Percentiles rank a stretch among this genome's conserved stretches.
Evolutionary conservation across 2,888 invertebrate species (phyloP).

Genomic region (Panorpa germanica): DNA sequence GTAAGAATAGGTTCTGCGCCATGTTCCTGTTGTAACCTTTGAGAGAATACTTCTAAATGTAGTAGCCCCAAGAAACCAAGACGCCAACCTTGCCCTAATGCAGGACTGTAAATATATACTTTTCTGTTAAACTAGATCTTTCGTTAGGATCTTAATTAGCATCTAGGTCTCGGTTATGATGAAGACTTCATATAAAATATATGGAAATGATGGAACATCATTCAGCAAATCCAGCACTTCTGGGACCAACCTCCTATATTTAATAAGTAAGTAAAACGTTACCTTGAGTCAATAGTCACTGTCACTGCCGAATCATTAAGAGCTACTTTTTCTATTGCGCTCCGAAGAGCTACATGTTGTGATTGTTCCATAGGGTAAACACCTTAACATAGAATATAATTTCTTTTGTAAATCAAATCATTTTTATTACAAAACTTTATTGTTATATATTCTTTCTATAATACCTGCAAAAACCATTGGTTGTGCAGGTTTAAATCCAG

Average conservation of each 20-base stretch:
- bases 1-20: constrained; percentile 66
- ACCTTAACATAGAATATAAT: no score
- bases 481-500: constrained; percentile 44
- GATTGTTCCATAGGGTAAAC: constrained; percentile 85
- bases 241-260: no score
- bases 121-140: neutral
- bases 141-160: neutral
- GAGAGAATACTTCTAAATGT: constrained; percentile 78
- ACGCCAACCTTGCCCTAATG: constrained; percentile 77
- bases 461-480: constrained; percentile 73
- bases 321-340: constrained; percentile 77
- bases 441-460: no score
- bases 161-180: no score
- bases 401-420: no score
- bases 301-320: constrained; percentile 88
- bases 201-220: no score
- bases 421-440: no score
- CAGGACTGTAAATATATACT: constrained; percentile 36
- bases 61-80: constrained; percentile 71
- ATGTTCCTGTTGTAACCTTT: constrained; percentile 69
- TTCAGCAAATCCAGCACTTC: no score
- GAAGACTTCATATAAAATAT: no score
- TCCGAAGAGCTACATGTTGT: constrained; percentile 50
- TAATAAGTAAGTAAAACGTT: constrained; percentile 11
- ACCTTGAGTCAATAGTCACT: constrained; percentile 68